Conservation (phyloP, 2,797 vertebrate genomes). For the Miopithecus talapoin region DNA sequence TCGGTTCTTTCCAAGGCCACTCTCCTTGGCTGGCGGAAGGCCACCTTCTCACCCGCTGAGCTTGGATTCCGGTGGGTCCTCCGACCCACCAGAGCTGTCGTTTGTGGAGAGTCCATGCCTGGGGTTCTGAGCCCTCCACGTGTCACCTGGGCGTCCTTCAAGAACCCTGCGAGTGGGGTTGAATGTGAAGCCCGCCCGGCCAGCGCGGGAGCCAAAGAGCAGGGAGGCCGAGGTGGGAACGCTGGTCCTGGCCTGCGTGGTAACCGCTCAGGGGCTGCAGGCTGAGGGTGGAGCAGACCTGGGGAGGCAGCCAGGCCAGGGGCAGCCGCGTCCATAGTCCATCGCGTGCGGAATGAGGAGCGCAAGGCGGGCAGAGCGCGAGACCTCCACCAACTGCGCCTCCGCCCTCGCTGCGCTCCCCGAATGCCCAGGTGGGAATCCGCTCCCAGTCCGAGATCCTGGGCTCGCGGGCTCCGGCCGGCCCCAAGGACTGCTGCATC, state of each 20-base stretch:
- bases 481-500: background rate
- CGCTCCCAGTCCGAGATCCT: background rate
- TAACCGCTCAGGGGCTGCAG: too few species aligned
- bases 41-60: too few species aligned
- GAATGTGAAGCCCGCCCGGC: background rate
- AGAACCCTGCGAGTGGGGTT: background rate
- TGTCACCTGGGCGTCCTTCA: background rate
- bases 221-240: background rate
- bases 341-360: background rate
- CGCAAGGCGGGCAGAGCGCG: background rate
- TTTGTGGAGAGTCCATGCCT: background rate
- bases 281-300: too few species aligned
- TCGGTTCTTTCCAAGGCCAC: background rate
- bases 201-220: background rate
- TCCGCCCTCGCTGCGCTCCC: background rate
- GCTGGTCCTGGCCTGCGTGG: fast-evolving
- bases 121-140: background rate
- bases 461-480: background rate
- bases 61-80: background rate
- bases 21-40: too few species aligned
- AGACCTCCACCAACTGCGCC: fast-evolving
- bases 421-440: background rate
- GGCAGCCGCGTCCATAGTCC: too few species aligned
- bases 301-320: background rate
- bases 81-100: background rate